phyloP scores from a whole-genome alignment of 2,113 vertebrate species.

The Glaucidium brasilianum region DNA sequence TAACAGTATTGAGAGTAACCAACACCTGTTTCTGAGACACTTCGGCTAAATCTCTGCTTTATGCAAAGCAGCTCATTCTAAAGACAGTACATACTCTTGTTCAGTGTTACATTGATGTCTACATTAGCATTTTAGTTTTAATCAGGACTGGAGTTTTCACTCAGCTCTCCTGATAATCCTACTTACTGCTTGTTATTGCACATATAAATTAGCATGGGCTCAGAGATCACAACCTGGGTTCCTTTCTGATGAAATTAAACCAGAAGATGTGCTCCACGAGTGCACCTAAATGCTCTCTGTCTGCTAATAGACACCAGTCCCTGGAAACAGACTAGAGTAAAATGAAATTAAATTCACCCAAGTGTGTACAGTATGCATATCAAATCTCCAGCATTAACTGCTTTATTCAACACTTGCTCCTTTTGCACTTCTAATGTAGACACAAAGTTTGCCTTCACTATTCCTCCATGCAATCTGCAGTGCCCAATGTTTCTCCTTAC shows the following conservation, averaged over 20 bases:
- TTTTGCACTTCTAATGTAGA: not conserved
- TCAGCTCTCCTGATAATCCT: not conserved
- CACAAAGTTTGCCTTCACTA: not conserved
- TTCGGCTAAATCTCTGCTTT: not conserved
- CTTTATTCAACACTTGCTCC: not conserved
- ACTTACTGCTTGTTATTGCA: not conserved
- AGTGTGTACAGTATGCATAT: not conserved
- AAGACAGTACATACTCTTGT: not conserved
- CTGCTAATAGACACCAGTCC: not conserved
- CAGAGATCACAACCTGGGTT: slow-evolving; percentile 1
- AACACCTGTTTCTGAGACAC: not conserved
- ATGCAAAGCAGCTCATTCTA: not conserved
- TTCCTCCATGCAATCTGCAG: not conserved
- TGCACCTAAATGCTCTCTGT: not conserved
- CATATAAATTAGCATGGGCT: not conserved
- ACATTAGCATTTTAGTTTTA: slow-evolving; percentile 2
- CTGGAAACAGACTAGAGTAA: not conserved
- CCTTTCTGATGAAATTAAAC: slow-evolving; percentile 16
- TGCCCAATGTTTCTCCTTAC: not conserved
- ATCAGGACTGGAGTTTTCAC: not conserved
- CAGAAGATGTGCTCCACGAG: not conserved
- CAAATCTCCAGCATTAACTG: not conserved
- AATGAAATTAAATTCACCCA: slow-evolving; percentile 6
- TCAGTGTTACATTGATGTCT: not conserved
- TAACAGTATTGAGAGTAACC: not conserved